Evolutionary conservation across 2,888 invertebrate species (phyloP).

Genomic region (Biston betularia): DNA sequence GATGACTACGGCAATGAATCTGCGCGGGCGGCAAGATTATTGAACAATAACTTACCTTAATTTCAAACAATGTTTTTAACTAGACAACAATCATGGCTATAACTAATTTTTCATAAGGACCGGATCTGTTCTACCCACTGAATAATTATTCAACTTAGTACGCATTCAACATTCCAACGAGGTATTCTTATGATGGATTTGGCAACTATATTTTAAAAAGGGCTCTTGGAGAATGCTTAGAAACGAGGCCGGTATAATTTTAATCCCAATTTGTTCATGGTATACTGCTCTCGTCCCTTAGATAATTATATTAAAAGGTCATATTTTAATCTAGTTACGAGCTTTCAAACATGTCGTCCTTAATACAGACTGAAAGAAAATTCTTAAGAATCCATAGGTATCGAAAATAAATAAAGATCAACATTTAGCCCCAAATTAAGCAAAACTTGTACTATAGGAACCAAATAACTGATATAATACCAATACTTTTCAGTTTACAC

Average conservation of each 20-base stretch:
- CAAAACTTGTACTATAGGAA: no score
- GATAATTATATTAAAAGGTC: conserved; percentile 19
- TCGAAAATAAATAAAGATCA: neutral
- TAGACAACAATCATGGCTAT: conserved; percentile 20
- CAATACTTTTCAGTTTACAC: no score
- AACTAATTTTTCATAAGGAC: conserved; percentile 15
- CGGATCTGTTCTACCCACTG: conserved; percentile 21
- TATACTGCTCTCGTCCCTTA: conserved; percentile 10
- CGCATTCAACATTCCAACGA: conserved; percentile 17
- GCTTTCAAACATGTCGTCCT: conserved; percentile 7
- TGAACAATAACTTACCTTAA: neutral
- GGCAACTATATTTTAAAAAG: conserved; percentile 26
- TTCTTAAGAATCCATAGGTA: neutral
- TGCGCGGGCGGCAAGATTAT: conserved; percentile 7
- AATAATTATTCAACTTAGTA: conserved; percentile 15
- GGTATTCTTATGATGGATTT: conserved; percentile 24
- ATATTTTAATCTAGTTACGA: conserved; percentile 19
- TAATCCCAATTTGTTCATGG: conserved; percentile 14
- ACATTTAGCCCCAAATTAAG: no score
- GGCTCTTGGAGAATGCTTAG: conserved; percentile 17
- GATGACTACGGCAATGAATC: neutral
- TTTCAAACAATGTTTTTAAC: conserved; percentile 27
- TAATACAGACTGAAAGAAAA: conserved; percentile 4
- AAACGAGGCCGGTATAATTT: conserved; percentile 13
- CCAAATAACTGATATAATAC: no score